Base-by-base conservation (phyloP, 2,797 vertebrate species). In the Geotrypetes seraphini region DNA sequence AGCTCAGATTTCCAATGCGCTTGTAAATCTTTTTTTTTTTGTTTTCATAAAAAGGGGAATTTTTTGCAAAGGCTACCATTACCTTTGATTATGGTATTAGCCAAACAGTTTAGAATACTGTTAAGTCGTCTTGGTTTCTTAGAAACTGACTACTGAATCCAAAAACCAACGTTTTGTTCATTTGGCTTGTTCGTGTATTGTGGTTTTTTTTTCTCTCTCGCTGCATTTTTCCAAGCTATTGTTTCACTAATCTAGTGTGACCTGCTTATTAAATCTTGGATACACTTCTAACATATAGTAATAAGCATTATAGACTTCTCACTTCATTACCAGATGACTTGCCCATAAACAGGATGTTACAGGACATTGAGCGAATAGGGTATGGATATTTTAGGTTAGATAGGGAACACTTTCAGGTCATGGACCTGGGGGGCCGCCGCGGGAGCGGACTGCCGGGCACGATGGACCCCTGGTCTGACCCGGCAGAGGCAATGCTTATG, bases 311-410 rank as follows among this genome's bases (percentile, higher is more conserved):
- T 77, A 71, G 68, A 78, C 80, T 79, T 80, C 79, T 74, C 71
- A 73, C 72, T 81, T 73, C 41, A 50, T 76, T 76, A 82, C 70
- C 78, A 81, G 78, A 79, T 75, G 75, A 83, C 79, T 63, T 75
- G 62, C 70, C 69, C 65, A 70, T 78, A 79, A 80, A 73, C 66
- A 75, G 69, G 71, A 79, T 80, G 78, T 79, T n/a, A n/a, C n/a
- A n/a, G n/a, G n/a, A n/a, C n/a, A n/a, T n/a, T n/a, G n/a, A n/a
- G n/a, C n/a, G n/a, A n/a, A n/a, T n/a, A n/a, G n/a, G n/a, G n/a
- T n/a, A n/a, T n/a, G n/a, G n/a, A n/a, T n/a, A n/a, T n/a, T n/a
- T n/a, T n/a, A n/a, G n/a, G n/a, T n/a, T n/a, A n/a, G n/a, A n/a
- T n/a, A n/a, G n/a, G n/a, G n/a, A n/a, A n/a, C n/a, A n/a, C n/a